phyloP scores from a whole-genome alignment of 2,113 vertebrate genomes.

The Apistogramma diplotaenia region DNA sequence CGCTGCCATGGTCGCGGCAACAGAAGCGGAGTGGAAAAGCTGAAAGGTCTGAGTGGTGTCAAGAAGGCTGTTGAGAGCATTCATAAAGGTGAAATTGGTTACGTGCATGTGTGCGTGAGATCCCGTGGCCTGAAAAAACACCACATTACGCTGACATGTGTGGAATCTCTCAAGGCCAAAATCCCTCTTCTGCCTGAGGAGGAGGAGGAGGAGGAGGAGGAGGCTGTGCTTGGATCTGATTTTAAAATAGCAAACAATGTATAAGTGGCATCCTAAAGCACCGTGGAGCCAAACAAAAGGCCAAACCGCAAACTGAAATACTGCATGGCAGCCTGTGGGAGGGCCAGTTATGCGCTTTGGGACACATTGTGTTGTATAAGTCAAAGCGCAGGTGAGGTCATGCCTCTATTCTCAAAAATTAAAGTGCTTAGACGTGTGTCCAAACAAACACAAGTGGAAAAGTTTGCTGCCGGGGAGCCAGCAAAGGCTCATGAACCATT shows the following conservation, averaged over 20 bases:
- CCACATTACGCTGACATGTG: slow-evolving; percentile 45
- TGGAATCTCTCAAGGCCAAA: slow-evolving; percentile 64
- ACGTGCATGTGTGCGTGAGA: neutral
- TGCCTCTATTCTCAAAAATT: neutral
- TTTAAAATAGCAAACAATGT: slow-evolving; percentile 74
- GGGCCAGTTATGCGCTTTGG: slow-evolving; percentile 23
- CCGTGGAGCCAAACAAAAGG: slow-evolving; percentile 36
- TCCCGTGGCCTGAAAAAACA: neutral
- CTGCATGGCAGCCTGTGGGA: slow-evolving; percentile 4
- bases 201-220: slow-evolving; percentile 9
- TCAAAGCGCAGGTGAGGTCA: slow-evolving; percentile 19
- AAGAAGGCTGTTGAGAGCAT: slow-evolving; percentile 24
- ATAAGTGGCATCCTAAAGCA: slow-evolving; percentile 45
- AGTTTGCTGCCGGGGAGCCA: neutral
- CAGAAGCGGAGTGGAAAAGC: slow-evolving; percentile 19
- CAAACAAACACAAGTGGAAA: neutral
- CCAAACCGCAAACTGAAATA: slow-evolving; percentile 31
- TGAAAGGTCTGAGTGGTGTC: slow-evolving; percentile 32
- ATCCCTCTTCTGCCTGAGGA: slow-evolving; percentile 12
- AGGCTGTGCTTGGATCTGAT: slow-evolving; percentile 1
- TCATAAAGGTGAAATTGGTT: slow-evolving; percentile 33
- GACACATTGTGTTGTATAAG: slow-evolving; percentile 39
- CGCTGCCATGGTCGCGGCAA: neutral
- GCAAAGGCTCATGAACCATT: neutral
- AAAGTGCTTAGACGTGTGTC: neutral